Conservation (phyloP, 2,888 invertebrate species). For the Hirtodrosophila duncani region DNA sequence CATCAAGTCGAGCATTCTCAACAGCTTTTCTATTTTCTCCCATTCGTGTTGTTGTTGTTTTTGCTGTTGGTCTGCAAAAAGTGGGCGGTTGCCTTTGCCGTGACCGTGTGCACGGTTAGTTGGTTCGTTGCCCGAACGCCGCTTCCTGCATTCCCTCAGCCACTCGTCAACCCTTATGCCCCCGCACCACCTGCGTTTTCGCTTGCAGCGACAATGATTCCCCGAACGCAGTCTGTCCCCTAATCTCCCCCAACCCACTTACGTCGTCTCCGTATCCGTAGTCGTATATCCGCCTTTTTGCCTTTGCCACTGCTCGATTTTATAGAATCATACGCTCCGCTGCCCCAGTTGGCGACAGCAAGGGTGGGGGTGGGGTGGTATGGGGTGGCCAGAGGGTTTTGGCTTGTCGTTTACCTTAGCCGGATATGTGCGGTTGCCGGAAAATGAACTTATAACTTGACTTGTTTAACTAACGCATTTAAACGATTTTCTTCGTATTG, state of each 20-base stretch:
- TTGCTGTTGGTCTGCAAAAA: constrained; percentile 4
- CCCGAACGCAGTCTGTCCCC: constrained; percentile 25
- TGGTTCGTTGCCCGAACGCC: too few relatives aligned
- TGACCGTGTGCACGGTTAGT: constrained; percentile 26
- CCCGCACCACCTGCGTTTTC: constrained; percentile 6
- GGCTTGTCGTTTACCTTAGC: constrained; percentile 49
- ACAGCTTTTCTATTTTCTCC: too few relatives aligned
- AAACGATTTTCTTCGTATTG: constrained; percentile 56
- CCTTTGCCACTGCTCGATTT: constrained; percentile 40
- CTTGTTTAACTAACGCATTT: constrained; percentile 71
- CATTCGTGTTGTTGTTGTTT: neutral
- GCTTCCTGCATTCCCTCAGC: constrained; percentile 36
- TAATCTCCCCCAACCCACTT: neutral
- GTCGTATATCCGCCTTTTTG: too few relatives aligned
- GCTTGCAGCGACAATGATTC: constrained; percentile 57
- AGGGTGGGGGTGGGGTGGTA: constrained; percentile 8
- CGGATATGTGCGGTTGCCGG: constrained; percentile 69
- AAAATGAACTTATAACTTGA: constrained; percentile 70
- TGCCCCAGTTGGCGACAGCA: constrained; percentile 45
- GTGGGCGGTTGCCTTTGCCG: constrained; percentile 7
- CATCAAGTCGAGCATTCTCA: too few relatives aligned
- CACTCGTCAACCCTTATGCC: too few relatives aligned
- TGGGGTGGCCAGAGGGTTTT: neutral
- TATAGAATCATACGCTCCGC: constrained; percentile 67
- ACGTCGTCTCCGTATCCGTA: neutral